Conservation (phyloP, 2,113 vertebrate species). For the Aplodontia rufa region DNA sequence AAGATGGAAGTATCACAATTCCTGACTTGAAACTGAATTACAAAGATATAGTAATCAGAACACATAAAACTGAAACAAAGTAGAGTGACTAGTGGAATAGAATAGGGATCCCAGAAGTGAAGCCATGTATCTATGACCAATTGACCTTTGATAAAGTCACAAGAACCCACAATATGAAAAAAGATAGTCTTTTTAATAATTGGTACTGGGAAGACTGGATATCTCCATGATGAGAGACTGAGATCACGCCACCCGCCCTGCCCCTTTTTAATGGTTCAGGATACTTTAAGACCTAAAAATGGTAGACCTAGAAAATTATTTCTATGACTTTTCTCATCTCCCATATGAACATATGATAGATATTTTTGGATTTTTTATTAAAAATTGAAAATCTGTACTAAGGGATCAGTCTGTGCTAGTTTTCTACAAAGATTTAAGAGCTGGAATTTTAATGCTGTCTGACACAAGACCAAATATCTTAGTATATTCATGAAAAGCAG, state of each 20-base stretch:
- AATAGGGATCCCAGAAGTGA: neutral
- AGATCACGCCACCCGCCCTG: neutral
- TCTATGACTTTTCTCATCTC: neutral
- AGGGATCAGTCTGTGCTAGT: neutral
- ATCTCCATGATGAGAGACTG: neutral
- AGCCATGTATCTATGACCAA: neutral
- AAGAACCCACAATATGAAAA: neutral
- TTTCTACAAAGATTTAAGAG: neutral
- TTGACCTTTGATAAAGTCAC: neutral
- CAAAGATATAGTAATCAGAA: neutral
- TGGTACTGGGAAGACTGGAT: neutral
- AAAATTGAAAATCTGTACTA: neutral
- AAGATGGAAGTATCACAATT: neutral
- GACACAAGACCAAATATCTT: neutral
- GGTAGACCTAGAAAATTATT: neutral
- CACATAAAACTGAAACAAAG: neutral
- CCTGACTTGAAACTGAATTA: neutral
- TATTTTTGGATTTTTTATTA: neutral
- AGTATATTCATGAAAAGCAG: neutral
- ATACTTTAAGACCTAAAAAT: neutral
- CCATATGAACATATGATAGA: neutral
- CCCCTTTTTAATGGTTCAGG: neutral
- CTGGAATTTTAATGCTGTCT: neutral
- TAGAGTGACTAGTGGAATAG: neutral
- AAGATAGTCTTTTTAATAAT: neutral